These are phyloP conservation scores for Tetheella fluctuosa DNA, from an alignment of 2,888 invertebrate genomes.

Conservation along the genomic window DNA sequence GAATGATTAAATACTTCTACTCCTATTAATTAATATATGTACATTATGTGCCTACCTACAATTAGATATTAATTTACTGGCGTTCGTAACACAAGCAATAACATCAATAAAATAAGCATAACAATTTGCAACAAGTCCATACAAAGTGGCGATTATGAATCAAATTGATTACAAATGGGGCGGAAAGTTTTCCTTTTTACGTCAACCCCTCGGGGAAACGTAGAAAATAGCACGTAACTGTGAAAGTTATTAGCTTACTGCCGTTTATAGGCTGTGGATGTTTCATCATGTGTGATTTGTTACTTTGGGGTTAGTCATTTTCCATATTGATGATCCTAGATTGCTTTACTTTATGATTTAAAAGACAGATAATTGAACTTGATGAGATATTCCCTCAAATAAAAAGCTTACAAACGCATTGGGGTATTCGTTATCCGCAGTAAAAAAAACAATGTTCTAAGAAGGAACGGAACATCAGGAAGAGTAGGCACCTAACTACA, in stretches of 20 bases:
- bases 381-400: too few species aligned
- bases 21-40: too few species aligned
- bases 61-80: not conserved
- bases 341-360: not conserved
- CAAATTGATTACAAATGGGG: slow-evolving; percentile 41
- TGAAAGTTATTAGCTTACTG: slow-evolving; percentile 35
- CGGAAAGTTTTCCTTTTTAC: slow-evolving; percentile 56
- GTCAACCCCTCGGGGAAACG: slow-evolving; percentile 36
- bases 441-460: too few species aligned
- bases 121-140: slow-evolving; percentile 19
- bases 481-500: too few species aligned
- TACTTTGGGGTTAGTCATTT: not conserved
- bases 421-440: too few species aligned
- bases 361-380: not conserved
- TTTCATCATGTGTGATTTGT: not conserved
- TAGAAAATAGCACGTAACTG: slow-evolving; percentile 49
- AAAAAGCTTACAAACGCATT: too few species aligned
- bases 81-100: not conserved
- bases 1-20: too few species aligned
- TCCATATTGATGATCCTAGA: not conserved
- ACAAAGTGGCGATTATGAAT: slow-evolving; percentile 34
- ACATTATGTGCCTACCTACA: too few species aligned
- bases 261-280: slow-evolving; percentile 4
- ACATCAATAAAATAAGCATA: not conserved
- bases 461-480: too few species aligned